Percentiles rank a stretch among this genome's conserved stretches.
These are phyloP conservation scores for Hycleus phaleratus DNA, from an alignment of 1,140 invertebrate species.

Conservation along the genomic window DNA sequence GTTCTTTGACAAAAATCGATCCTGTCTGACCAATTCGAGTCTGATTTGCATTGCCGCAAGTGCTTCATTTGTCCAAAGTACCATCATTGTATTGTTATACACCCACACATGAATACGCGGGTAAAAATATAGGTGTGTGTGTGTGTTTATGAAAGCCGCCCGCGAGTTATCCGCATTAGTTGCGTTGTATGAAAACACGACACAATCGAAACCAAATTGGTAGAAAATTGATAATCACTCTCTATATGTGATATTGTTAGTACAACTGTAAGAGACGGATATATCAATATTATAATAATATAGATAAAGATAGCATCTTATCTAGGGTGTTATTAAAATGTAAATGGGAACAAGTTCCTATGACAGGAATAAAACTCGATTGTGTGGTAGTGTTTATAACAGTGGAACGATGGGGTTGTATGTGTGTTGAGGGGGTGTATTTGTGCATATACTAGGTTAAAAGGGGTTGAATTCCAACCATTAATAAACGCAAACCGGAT, in stretches of 20 bases:
- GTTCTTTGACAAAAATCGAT: too few species aligned
- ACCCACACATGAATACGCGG: too few species aligned
- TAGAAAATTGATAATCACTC: constrained; percentile 42
- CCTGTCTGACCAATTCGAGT: neutral
- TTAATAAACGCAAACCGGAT: constrained; percentile 12
- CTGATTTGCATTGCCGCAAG: constrained; percentile 12
- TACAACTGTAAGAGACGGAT: constrained; percentile 12
- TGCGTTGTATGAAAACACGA: constrained; percentile 28
- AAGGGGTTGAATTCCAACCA: too few species aligned
- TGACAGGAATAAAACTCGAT: constrained; percentile 28
- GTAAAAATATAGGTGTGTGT: too few species aligned
- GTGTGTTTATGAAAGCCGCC: constrained; percentile 3
- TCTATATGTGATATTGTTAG: constrained; percentile 15
- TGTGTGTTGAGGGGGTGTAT: constrained; percentile 3
- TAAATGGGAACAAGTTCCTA: constrained; percentile 40
- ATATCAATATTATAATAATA: constrained; percentile 5
- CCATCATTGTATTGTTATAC: too few species aligned
- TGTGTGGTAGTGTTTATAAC: constrained; percentile 15
- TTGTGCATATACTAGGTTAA: too few species aligned
- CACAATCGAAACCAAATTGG: constrained; percentile 41
- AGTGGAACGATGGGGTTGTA: neutral
- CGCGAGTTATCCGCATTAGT: constrained; percentile 25
- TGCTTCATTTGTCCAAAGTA: constrained; percentile 4
- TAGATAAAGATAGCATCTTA: constrained; percentile 12
- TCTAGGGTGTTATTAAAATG: constrained; percentile 39